Conservation (phyloP, 2,113 vertebrate species). For the Myiopsitta monachus region DNA sequence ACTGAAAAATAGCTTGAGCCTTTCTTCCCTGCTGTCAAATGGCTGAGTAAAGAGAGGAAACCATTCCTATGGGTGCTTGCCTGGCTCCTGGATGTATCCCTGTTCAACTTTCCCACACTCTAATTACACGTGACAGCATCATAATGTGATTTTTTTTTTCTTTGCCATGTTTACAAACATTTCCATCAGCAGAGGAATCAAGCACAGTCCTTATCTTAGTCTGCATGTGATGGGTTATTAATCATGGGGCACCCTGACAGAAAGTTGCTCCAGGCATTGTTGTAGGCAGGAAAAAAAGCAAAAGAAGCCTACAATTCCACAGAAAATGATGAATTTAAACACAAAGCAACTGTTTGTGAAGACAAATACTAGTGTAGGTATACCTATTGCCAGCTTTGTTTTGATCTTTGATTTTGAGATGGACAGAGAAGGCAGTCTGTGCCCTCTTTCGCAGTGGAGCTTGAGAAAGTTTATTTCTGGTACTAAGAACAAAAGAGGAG, state of each 20-base stretch:
- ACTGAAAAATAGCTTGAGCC: background rate
- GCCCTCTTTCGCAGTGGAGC: background rate
- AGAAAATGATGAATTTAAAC: constrained; percentile 4
- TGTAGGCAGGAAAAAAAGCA: background rate
- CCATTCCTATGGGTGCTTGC: background rate
- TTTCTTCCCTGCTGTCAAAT: background rate
- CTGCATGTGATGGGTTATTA: background rate
- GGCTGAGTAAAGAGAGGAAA: background rate
- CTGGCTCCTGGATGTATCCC: background rate
- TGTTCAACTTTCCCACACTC: background rate
- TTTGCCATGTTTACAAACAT: constrained; percentile 24
- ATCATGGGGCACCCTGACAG: background rate
- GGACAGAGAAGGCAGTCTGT: background rate
- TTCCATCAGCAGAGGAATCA: background rate
- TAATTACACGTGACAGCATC: background rate
- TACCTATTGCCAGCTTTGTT: background rate
- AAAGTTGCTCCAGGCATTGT: background rate
- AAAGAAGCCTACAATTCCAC: background rate
- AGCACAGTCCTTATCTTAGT: background rate
- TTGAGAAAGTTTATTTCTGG: background rate
- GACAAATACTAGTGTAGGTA: background rate
- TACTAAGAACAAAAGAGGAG: background rate
- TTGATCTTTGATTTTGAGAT: background rate
- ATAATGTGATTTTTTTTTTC: background rate
- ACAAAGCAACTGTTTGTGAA: background rate